Evolutionary conservation across 2,888 invertebrate species (phyloP).

Genomic region (Drosophila picticornis): DNA sequence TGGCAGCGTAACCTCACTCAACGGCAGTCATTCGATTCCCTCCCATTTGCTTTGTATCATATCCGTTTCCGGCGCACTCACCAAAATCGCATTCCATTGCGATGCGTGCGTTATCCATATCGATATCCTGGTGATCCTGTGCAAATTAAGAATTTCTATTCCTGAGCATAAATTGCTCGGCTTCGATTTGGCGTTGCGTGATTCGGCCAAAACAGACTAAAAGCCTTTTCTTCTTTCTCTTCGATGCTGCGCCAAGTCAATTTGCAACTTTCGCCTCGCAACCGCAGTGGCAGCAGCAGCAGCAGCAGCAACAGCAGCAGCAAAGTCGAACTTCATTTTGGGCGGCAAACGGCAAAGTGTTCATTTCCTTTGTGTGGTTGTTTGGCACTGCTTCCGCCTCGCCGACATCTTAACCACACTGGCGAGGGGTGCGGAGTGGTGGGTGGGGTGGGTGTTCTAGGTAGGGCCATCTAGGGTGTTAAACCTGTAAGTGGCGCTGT

Average conservation of each 20-base stretch:
- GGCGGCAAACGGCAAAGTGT: slow-evolving; percentile 56
- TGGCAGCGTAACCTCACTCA: not conserved
- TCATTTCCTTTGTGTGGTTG: slow-evolving; percentile 73
- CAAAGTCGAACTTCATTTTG: slow-evolving; percentile 18
- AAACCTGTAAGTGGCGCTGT: slow-evolving; percentile 59
- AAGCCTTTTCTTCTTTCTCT: slow-evolving; percentile 36
- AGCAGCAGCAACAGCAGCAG: not conserved
- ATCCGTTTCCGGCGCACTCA: slow-evolving; percentile 67
- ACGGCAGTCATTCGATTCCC: not conserved
- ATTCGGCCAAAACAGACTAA: slow-evolving; percentile 36
- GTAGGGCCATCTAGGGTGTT: slow-evolving; percentile 7
- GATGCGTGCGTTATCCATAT: slow-evolving; percentile 53
- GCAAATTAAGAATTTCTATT: slow-evolving; percentile 43
- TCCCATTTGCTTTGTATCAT: slow-evolving; percentile 43
- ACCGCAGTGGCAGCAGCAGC: slow-evolving; percentile 1
- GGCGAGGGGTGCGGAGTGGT: not conserved
- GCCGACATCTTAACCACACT: slow-evolving; percentile 1
- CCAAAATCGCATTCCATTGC: slow-evolving; percentile 55
- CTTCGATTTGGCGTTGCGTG: slow-evolving; percentile 33
- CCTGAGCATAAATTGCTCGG: slow-evolving; percentile 41
- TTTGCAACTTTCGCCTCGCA: slow-evolving; percentile 60
- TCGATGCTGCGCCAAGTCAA: slow-evolving; percentile 55
- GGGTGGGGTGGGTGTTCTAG: not conserved
- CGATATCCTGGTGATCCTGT: slow-evolving; percentile 45
- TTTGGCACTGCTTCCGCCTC: slow-evolving; percentile 24